Evolutionary conservation across 2,113 vertebrate genomes (phyloP).

Genomic region (Eulemur rufifrons): DNA sequence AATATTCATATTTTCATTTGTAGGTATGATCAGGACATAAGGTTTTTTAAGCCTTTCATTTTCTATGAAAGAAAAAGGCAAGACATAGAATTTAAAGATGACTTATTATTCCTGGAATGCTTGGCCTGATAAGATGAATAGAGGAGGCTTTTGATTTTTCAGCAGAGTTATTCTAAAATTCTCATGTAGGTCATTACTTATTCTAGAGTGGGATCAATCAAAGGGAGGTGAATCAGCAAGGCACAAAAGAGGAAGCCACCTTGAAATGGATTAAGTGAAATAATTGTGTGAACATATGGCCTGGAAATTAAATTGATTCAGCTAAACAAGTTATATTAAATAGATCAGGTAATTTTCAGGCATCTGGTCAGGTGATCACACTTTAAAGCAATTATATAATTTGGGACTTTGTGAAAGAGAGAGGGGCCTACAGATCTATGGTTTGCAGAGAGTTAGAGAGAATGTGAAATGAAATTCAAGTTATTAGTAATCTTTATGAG

Average conservation of each 20-base stretch:
- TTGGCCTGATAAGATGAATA: conserved; percentile 51
- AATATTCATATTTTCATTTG: conserved; percentile 68
- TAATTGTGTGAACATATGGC: conserved; percentile 76
- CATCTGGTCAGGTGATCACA: conserved; percentile 66
- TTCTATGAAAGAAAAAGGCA: conserved; percentile 46
- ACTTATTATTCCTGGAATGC: conserved; percentile 38
- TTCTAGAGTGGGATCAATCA: conserved; percentile 56
- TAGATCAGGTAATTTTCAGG: conserved; percentile 72
- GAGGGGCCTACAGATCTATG: background rate
- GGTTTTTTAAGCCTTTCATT: conserved; percentile 56
- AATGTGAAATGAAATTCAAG: background rate
- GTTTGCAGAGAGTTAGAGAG: background rate
- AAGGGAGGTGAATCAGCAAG: conserved; percentile 66
- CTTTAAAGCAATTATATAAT: conserved; percentile 62
- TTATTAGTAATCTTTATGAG: background rate
- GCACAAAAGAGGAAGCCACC: conserved; percentile 66
- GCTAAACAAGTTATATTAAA: conserved; percentile 77
- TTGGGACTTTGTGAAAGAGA: conserved; percentile 31
- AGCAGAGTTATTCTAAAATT: conserved; percentile 45
- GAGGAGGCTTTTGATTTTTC: conserved; percentile 52
- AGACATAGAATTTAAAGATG: conserved; percentile 45
- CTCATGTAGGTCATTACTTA: conserved; percentile 63
- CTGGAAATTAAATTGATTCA: conserved; percentile 76
- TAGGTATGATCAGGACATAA: conserved; percentile 45
- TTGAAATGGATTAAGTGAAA: conserved; percentile 77